Evolutionary conservation across 2,797 vertebrate genomes (phyloP), one percentile per base, ranked within the genome.

Genomic region (Acomys russatus): DNA sequence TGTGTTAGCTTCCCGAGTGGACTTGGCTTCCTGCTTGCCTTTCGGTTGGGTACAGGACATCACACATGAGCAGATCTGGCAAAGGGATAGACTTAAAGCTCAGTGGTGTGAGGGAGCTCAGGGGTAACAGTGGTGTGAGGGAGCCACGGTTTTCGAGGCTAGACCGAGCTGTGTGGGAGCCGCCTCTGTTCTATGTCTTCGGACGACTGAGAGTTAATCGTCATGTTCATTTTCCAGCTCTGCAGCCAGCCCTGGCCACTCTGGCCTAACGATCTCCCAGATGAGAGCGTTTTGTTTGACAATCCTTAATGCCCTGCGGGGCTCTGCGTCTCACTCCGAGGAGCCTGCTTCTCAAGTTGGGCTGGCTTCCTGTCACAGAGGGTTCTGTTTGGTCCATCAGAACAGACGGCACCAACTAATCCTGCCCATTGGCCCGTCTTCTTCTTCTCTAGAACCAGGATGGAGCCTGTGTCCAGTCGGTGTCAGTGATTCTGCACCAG

Each of bases 391-490:
- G 63, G 63, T 11, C 30, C 68, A 82, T 61, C 59, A 73, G 63
- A 63, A 44, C n/a, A 82, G 87, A 90, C 10, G 54, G 38, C 80
- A 77, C 18, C 4, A 23, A 35, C 71, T 76, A 18, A 86, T 12
- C 73, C 22, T 91, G 66, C 28, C n/a, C 51, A 33, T 30, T 80
- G 91, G 30, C 23, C 44, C 93, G 79, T 59, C 82, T 98, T 15
- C 96, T 28, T 93, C 96, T 25, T 93, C 97, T 98, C 91, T 98
- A 99, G 99, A 99, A 99, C 98, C 98, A 99, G 95, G 99, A 99
- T 64, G 99, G 99, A 44, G 98, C 99, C 54, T 99, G 99, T 97
- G 99, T 99, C 98, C 99, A 99, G 80, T 99, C 99, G 49, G 98
- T 99, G 76, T 99, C 98, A 94, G 98, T 99, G 97, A 98, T 99